phyloP scores from a whole-genome alignment of 2,797 vertebrate genomes.

The Clarias laeviceps region DNA sequence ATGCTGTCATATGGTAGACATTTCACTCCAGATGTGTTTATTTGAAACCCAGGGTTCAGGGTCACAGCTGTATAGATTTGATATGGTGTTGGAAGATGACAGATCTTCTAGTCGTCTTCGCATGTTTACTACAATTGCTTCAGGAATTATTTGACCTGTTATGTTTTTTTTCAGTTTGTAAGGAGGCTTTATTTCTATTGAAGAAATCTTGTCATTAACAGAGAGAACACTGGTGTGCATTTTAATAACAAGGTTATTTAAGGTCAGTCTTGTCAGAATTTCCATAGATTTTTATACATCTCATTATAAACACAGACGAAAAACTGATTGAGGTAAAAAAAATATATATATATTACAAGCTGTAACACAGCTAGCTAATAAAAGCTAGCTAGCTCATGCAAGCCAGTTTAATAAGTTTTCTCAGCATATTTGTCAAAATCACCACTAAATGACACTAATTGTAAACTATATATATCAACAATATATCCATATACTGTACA shows the following conservation, averaged over 20 bases:
- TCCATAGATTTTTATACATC: neutral
- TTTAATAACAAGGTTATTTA: neutral
- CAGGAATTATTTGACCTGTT: constrained; percentile 33
- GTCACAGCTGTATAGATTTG: constrained; percentile 59
- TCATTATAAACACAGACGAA: neutral
- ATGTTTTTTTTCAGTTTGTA: constrained; percentile 20
- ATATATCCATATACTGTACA: no score
- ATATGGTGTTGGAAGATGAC: constrained; percentile 53
- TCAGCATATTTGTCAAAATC: neutral
- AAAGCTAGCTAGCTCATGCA: neutral
- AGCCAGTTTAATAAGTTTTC: neutral
- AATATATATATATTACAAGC: neutral
- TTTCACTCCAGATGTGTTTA: constrained; percentile 62
- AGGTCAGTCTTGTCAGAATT: neutral
- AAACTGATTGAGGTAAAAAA: neutral
- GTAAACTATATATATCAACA: neutral
- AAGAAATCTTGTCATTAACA: neutral
- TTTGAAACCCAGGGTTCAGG: constrained; percentile 49
- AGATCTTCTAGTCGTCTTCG: constrained; percentile 48
- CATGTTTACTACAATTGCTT: constrained; percentile 45
- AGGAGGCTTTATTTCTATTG: constrained; percentile 19
- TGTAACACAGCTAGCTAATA: neutral
- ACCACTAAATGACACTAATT: neutral
- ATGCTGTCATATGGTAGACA: constrained; percentile 58
- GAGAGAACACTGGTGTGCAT: neutral